phyloP scores from a whole-genome alignment of 2,888 invertebrate species.

The Anorthoa munda region DNA sequence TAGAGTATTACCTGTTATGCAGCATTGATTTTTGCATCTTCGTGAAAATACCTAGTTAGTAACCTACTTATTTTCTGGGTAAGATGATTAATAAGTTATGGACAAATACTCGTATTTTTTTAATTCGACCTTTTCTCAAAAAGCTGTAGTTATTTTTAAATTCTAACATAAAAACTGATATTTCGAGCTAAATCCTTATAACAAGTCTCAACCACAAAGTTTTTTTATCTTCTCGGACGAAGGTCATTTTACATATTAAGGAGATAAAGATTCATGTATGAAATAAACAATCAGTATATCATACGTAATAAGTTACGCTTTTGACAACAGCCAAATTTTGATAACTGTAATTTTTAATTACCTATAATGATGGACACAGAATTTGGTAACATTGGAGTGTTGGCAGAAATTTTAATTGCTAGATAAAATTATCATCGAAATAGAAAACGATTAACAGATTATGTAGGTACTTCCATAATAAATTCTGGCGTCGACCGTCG shows the following conservation, averaged over 20 bases:
- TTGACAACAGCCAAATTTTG: conserved; percentile 13
- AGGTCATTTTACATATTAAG: conserved; percentile 57
- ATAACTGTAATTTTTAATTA: conserved; percentile 26
- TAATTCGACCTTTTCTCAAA: too few species aligned
- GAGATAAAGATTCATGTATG: conserved; percentile 53
- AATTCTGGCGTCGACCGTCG: conserved; percentile 28
- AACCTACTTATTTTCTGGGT: not conserved
- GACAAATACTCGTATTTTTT: too few species aligned
- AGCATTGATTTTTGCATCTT: not conserved
- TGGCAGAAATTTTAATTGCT: conserved; percentile 16
- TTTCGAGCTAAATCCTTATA: conserved; percentile 39
- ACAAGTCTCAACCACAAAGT: conserved; percentile 15
- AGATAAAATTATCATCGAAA: conserved; percentile 25
- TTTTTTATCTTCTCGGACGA: conserved; percentile 47
- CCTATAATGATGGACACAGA: not conserved
- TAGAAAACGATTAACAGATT: conserved; percentile 46
- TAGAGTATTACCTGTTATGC: not conserved
- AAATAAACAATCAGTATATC: conserved; percentile 30
- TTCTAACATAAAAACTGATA: not conserved
- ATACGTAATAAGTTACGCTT: conserved; percentile 32
- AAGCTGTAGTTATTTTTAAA: conserved; percentile 4
- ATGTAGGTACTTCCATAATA: conserved; percentile 30
- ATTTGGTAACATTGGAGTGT: not conserved
- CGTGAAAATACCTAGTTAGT: not conserved
- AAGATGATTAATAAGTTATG: too few species aligned